A percentile compares a stretch with the other conserved stretches of the same genome.
These are phyloP conservation scores for Pseudobourletiella spinata DNA, from an alignment of 1,140 invertebrate genomes.

Conservation along the genomic window DNA sequence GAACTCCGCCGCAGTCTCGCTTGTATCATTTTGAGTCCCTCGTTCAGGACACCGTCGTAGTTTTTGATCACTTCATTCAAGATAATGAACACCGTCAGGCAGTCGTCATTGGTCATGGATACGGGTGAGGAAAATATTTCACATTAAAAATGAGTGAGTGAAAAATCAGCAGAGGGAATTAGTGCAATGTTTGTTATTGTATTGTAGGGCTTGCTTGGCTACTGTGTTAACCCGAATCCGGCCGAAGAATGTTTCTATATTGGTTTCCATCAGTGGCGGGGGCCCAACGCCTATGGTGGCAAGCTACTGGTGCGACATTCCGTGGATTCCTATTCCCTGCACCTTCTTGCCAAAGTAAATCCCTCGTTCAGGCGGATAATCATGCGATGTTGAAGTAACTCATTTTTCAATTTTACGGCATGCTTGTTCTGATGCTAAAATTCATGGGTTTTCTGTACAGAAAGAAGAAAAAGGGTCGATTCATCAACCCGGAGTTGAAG, in stretches of 20 bases:
- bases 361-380: no score
- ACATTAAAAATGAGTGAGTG: no score
- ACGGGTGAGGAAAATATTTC: constrained; percentile 54
- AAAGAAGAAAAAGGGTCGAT: constrained; percentile 19
- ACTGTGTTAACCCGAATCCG: constrained; percentile 55
- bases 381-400: no score
- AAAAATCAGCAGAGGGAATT: neutral
- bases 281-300: constrained; percentile 59
- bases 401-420: no score
- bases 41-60: constrained; percentile 49
- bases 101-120: constrained; percentile 53
- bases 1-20: constrained; percentile 48
- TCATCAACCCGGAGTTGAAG: constrained; percentile 30
- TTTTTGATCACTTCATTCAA: constrained; percentile 54
- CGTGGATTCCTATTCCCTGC: constrained; percentile 25
- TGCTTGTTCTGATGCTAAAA: no score
- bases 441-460: no score
- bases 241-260: constrained; percentile 50
- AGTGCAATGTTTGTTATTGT: neutral
- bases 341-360: constrained; percentile 27
- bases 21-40: constrained; percentile 58
- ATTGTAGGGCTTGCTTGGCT: constrained; percentile 57
- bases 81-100: constrained; percentile 39
- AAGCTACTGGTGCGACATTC: constrained; percentile 39
- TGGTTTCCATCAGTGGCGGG: constrained; percentile 61